phyloP scores from a whole-genome alignment of 2,888 invertebrate species.

The Ditylenchus weischeri region DNA sequence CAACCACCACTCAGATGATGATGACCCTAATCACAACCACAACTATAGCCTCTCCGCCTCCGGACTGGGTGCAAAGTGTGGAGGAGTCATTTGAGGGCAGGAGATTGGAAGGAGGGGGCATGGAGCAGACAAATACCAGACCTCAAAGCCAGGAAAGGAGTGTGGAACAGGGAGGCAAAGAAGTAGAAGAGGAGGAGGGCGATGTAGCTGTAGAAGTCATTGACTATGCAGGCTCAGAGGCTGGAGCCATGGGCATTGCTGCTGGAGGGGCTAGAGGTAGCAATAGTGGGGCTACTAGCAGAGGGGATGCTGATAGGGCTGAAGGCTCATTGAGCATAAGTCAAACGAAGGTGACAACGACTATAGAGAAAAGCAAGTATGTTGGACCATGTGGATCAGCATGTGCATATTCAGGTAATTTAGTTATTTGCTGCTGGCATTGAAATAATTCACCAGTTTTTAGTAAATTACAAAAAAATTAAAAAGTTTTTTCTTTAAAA shows the following conservation, averaged over 20 bases:
- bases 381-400: conserved; percentile 37
- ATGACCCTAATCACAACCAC: conserved; percentile 19
- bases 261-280: neutral
- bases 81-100: conserved; percentile 17
- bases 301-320: neutral
- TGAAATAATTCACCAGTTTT: no score
- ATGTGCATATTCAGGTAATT: conserved; percentile 24
- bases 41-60: conserved; percentile 23
- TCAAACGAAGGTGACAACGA: conserved; percentile 14
- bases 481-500: no score
- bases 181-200: conserved; percentile 1
- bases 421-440: neutral
- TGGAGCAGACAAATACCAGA: neutral
- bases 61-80: conserved; percentile 23
- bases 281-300: no score
- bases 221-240: conserved; percentile 8
- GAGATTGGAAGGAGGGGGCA: no score
- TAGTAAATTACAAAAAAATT: no score
- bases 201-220: conserved; percentile 13
- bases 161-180: neutral
- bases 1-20: conserved; percentile 11
- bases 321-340: conserved; percentile 9
- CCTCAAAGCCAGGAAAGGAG: neutral
- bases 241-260: conserved; percentile 15
- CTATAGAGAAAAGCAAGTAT: conserved; percentile 29